Evolutionary conservation across 1,140 invertebrate species (phyloP).

Genomic region (Neodiprion pinetum): DNA sequence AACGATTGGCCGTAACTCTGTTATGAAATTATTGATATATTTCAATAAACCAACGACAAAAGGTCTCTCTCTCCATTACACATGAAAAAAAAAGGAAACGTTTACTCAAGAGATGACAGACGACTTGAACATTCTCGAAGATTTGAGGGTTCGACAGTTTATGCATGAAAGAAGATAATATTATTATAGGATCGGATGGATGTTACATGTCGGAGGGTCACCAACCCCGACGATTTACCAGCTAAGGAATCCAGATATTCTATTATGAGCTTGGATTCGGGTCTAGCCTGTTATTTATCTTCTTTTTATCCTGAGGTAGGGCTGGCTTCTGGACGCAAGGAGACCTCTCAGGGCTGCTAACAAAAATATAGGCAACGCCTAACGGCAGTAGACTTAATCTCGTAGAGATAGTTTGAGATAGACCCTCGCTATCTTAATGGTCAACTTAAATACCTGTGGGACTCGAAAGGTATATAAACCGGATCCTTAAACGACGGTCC

Average conservation of each 20-base stretch:
- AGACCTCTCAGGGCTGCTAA: neutral
- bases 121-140: no score
- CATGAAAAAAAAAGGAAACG: no score
- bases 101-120: no score
- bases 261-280: neutral
- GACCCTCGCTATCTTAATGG: slow-evolving; percentile 8
- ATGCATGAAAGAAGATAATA: no score
- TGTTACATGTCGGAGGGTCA: no score
- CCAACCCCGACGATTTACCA: no score
- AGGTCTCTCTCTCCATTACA: no score
- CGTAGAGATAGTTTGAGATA: slow-evolving; percentile 8
- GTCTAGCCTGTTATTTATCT: neutral
- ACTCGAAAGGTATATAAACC: neutral
- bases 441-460: neutral
- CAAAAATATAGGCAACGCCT: neutral
- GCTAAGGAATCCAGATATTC: neutral
- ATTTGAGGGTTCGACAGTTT: no score
- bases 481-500: neutral
- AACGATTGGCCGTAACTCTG: no score
- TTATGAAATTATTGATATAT: no score
- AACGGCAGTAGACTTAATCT: slow-evolving; percentile 2
- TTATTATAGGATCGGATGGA: no score
- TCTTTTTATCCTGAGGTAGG: neutral
- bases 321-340: neutral
- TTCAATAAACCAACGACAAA: no score